Conservation (phyloP, 2,888 invertebrate species). For the Noctua fimbriata region DNA sequence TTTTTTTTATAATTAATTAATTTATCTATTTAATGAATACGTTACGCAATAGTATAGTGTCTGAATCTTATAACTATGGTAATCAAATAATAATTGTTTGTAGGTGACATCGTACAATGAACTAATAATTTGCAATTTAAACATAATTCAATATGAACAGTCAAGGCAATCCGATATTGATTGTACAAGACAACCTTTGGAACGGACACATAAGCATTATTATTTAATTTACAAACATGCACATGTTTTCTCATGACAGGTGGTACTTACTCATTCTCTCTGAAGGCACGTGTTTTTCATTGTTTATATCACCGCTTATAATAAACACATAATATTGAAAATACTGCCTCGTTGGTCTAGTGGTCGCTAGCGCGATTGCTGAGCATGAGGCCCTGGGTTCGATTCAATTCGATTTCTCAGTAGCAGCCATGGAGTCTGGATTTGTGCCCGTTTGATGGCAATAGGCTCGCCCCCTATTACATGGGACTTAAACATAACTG, state of each 20-base stretch:
- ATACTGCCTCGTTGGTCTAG: neutral
- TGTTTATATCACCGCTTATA: conserved; percentile 35
- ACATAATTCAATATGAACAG: conserved; percentile 32
- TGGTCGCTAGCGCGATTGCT: neutral
- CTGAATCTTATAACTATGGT: neutral
- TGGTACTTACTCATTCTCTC: conserved; percentile 39
- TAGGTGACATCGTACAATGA: neutral
- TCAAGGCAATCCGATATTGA: conserved; percentile 40
- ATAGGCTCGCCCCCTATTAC: neutral
- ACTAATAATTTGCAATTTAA: conserved; percentile 31
- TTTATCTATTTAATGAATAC: neutral
- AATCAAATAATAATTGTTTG: conserved; percentile 1
- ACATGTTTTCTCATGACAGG: conserved; percentile 37
- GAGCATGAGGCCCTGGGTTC: neutral
- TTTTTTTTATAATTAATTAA: neutral
- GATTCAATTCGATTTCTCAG: neutral
- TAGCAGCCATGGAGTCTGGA: neutral
- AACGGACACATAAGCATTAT: conserved; percentile 28
- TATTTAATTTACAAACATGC: conserved; percentile 32
- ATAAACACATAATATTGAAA: conserved; percentile 8
- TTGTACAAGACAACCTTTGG: conserved; percentile 53
- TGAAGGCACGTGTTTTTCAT: conserved; percentile 26
- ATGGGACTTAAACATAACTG: neutral
- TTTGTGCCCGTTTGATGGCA: neutral
- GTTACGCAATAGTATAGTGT: neutral